Base-by-base conservation (phyloP, 2,797 vertebrate genomes). In the Aotus griseimembra region DNA sequence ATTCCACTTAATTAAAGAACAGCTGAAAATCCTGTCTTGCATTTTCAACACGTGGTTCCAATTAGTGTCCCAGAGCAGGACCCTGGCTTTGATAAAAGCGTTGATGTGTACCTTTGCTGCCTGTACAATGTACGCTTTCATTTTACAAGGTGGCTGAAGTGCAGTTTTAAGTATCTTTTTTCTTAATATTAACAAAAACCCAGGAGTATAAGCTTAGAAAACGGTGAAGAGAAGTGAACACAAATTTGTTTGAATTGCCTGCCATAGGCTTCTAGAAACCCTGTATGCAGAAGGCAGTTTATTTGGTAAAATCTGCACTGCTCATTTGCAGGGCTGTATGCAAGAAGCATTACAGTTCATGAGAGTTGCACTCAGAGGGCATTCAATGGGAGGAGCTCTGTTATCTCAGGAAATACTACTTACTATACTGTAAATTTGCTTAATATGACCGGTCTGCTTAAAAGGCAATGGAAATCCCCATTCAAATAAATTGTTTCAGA, bases 21-120 rank as follows among this genome's bases (percentile, higher is more conserved):
- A 97, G 61, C 97, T 96, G 93, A 96, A 97, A 97, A 97, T 95
- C 76, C 86, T 89, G 79, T 83, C 64, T 96, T 76, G 96, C 88
- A 50, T 97, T 98, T 97, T 91, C 83, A 39, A 93, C 92, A 90
- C 87, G 36, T 97, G 90, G 90, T 98, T 98, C 96, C 97, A 96
- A 95, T 97, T 97, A 97, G 96, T 0, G 55, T 5, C 5, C 19
- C 61, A 50, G 81, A 95, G 70, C 79, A n/a, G 84, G 36, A 94
- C 94, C 64, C 96, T 85, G 96, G 82, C 77, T 98, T 98, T 96
- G 97, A 97, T 98, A 97, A 98, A 97, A 98, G 83, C 80, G 44
- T 76, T 96, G 93, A 36, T 83, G 76, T 52, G 80, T 73, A 88
- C 93, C 85, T 95, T 96, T 82, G 64, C 92, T 93, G 90, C 79